phyloP scores from a whole-genome alignment of 2,888 invertebrate species.

The Caenorhabditis uteleia region DNA sequence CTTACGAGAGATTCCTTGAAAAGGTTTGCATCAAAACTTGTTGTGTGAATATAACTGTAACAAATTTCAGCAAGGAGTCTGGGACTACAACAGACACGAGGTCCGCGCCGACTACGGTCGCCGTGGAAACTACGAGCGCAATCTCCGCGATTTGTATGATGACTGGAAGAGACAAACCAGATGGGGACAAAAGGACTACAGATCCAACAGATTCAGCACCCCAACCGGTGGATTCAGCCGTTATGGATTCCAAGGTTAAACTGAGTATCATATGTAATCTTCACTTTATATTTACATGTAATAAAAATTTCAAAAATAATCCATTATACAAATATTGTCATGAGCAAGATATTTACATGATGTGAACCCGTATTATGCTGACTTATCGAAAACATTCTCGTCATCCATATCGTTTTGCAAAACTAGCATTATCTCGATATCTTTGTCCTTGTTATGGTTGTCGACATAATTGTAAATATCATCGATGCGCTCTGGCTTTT shows the following conservation, averaged over 20 bases:
- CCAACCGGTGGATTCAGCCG: conserved; percentile 25
- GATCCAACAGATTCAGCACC: conserved; percentile 22
- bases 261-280: too few relatives aligned
- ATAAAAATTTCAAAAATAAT: background rate
- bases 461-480: conserved; percentile 33
- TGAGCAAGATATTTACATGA: too few relatives aligned
- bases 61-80: conserved; percentile 38
- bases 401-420: conserved; percentile 9
- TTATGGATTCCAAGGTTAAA: conserved; percentile 25
- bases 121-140: conserved; percentile 20
- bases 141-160: conserved; percentile 17
- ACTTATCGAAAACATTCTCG: conserved; percentile 19
- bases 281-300: too few relatives aligned
- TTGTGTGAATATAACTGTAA: background rate
- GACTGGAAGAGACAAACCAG: conserved; percentile 32
- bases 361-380: too few relatives aligned
- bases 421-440: conserved; percentile 31
- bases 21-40: conserved; percentile 6
- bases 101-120: conserved; percentile 7
- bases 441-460: conserved; percentile 3
- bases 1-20: conserved; percentile 37
- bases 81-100: conserved; percentile 25
- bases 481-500: conserved; percentile 44
- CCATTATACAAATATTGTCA: background rate
- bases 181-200: conserved; percentile 29